Evolutionary conservation across 2,113 vertebrate genomes (phyloP).

Genomic region (Clupea harengus): DNA sequence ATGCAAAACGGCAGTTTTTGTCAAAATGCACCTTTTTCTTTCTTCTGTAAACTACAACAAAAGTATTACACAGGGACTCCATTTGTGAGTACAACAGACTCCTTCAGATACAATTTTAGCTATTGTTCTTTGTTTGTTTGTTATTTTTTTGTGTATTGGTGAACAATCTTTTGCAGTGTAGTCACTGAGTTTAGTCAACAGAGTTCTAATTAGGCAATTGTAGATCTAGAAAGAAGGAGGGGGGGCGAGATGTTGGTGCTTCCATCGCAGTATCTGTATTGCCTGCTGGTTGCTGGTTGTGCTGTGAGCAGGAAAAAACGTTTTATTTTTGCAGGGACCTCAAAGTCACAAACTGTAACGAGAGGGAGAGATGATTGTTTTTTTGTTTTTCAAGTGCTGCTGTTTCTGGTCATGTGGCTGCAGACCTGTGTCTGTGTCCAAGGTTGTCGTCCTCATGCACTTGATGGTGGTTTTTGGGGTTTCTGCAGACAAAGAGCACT

Average conservation of each 20-base stretch:
- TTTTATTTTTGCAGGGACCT: background rate
- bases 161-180: conserved; percentile 14
- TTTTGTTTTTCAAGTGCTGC: conserved; percentile 10
- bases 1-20: background rate
- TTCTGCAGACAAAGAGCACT: conserved; percentile 53
- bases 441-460: conserved; percentile 37
- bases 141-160: background rate
- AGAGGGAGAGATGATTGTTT: conserved; percentile 11
- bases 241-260: background rate
- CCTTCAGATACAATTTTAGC: background rate
- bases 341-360: background rate
- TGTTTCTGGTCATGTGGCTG: conserved; percentile 22
- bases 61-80: conserved; percentile 43
- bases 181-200: conserved; percentile 1
- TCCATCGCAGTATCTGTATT: background rate
- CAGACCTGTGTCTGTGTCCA: conserved; percentile 25
- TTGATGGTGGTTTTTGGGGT: conserved; percentile 39
- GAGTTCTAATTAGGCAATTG: background rate
- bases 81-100: conserved; percentile 26
- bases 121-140: background rate
- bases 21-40: conserved; percentile 8
- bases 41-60: conserved; percentile 22
- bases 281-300: background rate
- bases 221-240: background rate
- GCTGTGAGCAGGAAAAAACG: background rate